Evolutionary conservation across 2,888 invertebrate species (phyloP).

Genomic region (Drosophila paracracens): DNA sequence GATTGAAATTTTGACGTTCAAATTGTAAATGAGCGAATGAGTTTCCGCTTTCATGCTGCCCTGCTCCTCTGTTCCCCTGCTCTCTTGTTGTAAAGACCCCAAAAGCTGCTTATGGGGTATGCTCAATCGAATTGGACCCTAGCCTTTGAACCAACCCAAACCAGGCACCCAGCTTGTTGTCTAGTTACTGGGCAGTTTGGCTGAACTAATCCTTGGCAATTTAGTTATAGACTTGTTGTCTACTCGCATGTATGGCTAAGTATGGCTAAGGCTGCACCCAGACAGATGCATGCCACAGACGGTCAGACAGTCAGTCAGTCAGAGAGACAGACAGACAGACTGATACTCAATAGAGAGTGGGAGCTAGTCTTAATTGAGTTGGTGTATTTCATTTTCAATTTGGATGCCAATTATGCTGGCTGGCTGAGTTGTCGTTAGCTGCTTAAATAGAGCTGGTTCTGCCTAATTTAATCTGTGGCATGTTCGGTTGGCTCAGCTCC

Average conservation of each 20-base stretch:
- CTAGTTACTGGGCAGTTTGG: constrained; percentile 33
- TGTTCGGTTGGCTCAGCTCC: constrained; percentile 7
- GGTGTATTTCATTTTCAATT: constrained; percentile 60
- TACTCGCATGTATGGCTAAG: constrained; percentile 1
- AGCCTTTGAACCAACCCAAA: constrained; percentile 3
- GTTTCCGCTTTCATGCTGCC: constrained; percentile 9
- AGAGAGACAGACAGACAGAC: not conserved
- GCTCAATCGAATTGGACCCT: constrained; percentile 46
- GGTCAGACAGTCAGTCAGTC: not conserved
- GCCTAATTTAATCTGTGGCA: constrained; percentile 50
- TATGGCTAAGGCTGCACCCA: constrained; percentile 21
- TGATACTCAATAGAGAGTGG: not conserved
- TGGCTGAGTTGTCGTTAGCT: constrained; percentile 33
- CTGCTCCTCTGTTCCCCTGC: not conserved
- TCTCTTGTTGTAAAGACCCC: constrained; percentile 38
- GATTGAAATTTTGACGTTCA: constrained; percentile 59
- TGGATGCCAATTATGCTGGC: constrained; percentile 50
- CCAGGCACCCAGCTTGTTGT: constrained; percentile 1
- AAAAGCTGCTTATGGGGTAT: constrained; percentile 49
- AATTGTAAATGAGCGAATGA: constrained; percentile 55
- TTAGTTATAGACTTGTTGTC: constrained; percentile 21
- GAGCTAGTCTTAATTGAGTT: constrained; percentile 50
- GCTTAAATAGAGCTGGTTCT: constrained; percentile 22
- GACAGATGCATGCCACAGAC: constrained; percentile 10
- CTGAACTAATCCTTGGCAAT: constrained; percentile 46